These are phyloP conservation scores for Diplodus sargus DNA, from an alignment of 2,797 vertebrate species.

Conservation along the genomic window DNA sequence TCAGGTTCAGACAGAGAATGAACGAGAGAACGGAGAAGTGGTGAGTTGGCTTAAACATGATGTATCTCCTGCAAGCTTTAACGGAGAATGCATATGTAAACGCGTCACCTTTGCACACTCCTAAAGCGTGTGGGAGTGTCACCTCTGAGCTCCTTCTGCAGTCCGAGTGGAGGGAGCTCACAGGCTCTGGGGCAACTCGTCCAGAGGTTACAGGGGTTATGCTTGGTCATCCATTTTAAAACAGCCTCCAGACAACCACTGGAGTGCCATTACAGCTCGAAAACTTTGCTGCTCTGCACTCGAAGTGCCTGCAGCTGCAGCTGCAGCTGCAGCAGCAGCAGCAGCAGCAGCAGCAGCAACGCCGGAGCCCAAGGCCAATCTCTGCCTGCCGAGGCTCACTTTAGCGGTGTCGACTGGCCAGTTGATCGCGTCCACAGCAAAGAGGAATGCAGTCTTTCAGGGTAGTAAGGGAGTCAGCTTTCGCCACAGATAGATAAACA, in stretches of 20 bases:
- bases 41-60: neutral
- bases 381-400: conserved; percentile 46
- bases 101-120: conserved; percentile 15
- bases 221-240: conserved; percentile 84
- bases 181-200: conserved; percentile 65
- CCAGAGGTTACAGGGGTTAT: conserved; percentile 75
- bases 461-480: conserved; percentile 20
- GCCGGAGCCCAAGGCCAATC: conserved; percentile 49
- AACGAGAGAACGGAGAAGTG: conserved; percentile 11
- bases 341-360: neutral
- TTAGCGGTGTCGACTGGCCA: conserved; percentile 34
- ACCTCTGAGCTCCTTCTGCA: conserved; percentile 56
- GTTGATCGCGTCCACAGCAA: conserved; percentile 23
- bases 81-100: conserved; percentile 32
- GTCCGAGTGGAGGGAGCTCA: conserved; percentile 59
- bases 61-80: neutral
- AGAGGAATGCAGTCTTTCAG: conserved; percentile 42
- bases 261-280: conserved; percentile 63
- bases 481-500: conserved; percentile 29
- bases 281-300: conserved; percentile 51
- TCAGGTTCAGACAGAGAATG: conserved; percentile 25
- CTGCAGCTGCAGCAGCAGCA: too few relatives aligned
- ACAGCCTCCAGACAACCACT: conserved; percentile 75
- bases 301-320: conserved; percentile 59
- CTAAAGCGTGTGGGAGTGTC: conserved; percentile 40